Percentiles rank a stretch among this genome's conserved stretches.
Conservation (phyloP, 2,113 vertebrate genomes). For the Melierax canorus region DNA sequence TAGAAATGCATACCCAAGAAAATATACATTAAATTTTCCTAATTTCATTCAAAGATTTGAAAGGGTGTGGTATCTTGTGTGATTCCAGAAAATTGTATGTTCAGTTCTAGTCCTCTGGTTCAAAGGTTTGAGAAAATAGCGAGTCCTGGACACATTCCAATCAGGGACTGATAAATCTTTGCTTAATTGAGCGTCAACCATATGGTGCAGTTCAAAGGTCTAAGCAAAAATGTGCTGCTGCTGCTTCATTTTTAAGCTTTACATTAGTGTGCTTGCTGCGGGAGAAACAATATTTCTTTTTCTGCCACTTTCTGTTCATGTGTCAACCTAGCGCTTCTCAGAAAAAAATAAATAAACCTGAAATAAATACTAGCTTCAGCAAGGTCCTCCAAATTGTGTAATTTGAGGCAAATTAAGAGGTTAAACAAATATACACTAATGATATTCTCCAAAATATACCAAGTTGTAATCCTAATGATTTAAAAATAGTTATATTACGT, state of each 20-base stretch:
- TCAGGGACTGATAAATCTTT: not conserved
- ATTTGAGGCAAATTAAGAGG: not conserved
- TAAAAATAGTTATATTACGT: not conserved
- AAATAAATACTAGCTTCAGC: not conserved
- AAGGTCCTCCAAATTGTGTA: not conserved
- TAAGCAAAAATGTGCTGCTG: slow-evolving; percentile 14
- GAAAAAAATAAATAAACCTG: not conserved
- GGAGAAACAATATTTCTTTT: not conserved
- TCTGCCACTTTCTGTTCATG: not conserved
- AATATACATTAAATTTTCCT: not conserved
- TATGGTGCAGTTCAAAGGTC: slow-evolving; percentile 52
- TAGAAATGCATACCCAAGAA: not conserved
- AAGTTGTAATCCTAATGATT: not conserved
- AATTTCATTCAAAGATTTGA: not conserved
- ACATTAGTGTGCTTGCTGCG: not conserved
- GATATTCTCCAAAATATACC: not conserved
- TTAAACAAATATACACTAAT: not conserved
- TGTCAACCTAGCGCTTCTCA: not conserved
- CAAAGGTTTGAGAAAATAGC: not conserved
- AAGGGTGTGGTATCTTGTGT: not conserved
- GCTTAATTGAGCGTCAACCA: slow-evolving; percentile 16
- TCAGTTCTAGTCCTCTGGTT: not conserved
- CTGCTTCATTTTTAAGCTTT: slow-evolving; percentile 20
- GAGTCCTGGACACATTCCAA: not conserved
- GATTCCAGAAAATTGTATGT: not conserved